These are phyloP conservation scores for Parotocinclus haroldoi DNA, from an alignment of 2,797 vertebrate species.

Conservation along the genomic window DNA sequence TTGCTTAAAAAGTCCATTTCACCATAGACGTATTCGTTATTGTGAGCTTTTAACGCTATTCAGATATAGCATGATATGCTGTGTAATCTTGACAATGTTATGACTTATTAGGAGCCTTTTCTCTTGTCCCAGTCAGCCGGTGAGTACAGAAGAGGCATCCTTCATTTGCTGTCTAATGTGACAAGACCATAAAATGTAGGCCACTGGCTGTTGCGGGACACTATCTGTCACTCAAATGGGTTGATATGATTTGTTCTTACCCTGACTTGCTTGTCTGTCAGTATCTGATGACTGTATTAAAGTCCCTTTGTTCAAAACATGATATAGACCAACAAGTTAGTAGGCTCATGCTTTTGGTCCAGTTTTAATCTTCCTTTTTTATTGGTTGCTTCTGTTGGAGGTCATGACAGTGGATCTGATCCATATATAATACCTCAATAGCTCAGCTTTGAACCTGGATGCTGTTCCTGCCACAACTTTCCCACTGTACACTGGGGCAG, in stretches of 20 bases:
- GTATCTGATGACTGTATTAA: conserved; percentile 49
- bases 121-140: conserved; percentile 38
- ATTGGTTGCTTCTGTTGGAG: too few relatives aligned
- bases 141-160: conserved; percentile 33
- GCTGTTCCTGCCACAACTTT: too few relatives aligned
- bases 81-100: conserved; percentile 41
- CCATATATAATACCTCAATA: too few relatives aligned
- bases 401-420: too few relatives aligned
- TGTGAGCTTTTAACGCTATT: too few relatives aligned
- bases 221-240: conserved; percentile 48
- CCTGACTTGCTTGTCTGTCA: conserved; percentile 37
- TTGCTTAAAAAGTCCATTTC: too few relatives aligned
- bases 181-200: conserved; percentile 49
- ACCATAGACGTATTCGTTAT: too few relatives aligned
- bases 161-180: conserved; percentile 51
- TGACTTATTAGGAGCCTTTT: conserved; percentile 34
- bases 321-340: background rate
- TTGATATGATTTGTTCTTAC: conserved; percentile 49
- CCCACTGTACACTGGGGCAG: too few relatives aligned
- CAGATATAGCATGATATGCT: background rate
- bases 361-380: background rate
- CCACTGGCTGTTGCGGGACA: conserved; percentile 44
- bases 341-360: conserved; percentile 20
- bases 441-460: too few relatives aligned
- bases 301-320: conserved; percentile 43